These are phyloP conservation scores for Lordiphosa collinella DNA, from an alignment of 1,140 invertebrate species.

Conservation along the genomic window DNA sequence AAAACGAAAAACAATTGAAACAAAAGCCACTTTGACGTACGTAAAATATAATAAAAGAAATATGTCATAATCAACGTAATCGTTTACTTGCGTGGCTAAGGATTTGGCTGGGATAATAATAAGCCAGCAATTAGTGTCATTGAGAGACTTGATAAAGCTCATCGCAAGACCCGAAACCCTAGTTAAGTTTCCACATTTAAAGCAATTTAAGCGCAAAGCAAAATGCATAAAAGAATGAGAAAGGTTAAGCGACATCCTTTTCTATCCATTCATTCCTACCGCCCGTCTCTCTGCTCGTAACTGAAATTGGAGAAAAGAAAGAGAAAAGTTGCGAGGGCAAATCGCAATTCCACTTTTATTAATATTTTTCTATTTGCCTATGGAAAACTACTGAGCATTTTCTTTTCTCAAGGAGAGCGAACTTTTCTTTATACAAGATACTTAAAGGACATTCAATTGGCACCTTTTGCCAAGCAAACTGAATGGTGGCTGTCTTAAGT, in stretches of 20 bases:
- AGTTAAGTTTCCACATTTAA: slow-evolving; percentile 25
- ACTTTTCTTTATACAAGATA: slow-evolving; percentile 73
- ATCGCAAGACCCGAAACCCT: slow-evolving; percentile 18
- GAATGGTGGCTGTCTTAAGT: slow-evolving; percentile 58
- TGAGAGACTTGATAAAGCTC: slow-evolving; percentile 46
- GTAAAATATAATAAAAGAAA: neutral
- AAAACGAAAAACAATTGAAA: neutral
- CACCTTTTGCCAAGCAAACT: slow-evolving; percentile 18
- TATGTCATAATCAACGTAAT: slow-evolving; percentile 57
- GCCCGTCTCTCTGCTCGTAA: slow-evolving; percentile 2
- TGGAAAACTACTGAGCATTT: slow-evolving; percentile 63
- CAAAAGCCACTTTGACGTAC: neutral
- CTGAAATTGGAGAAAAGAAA: slow-evolving; percentile 43
- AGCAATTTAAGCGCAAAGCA: slow-evolving; percentile 31
- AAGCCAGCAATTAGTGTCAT: slow-evolving; percentile 72
- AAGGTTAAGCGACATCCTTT: slow-evolving; percentile 28
- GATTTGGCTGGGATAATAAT: slow-evolving; percentile 46
- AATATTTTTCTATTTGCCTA: slow-evolving; percentile 74
- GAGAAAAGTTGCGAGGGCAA: slow-evolving; percentile 52
- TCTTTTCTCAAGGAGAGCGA: slow-evolving; percentile 32
- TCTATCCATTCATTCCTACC: neutral
- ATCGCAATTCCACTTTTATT: slow-evolving; percentile 71
- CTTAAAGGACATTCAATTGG: slow-evolving; percentile 58
- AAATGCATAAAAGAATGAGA: slow-evolving; percentile 7
- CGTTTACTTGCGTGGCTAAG: slow-evolving; percentile 49